Conservation (phyloP, 1,140 invertebrate genomes). For the Ectropis grisescens region DNA sequence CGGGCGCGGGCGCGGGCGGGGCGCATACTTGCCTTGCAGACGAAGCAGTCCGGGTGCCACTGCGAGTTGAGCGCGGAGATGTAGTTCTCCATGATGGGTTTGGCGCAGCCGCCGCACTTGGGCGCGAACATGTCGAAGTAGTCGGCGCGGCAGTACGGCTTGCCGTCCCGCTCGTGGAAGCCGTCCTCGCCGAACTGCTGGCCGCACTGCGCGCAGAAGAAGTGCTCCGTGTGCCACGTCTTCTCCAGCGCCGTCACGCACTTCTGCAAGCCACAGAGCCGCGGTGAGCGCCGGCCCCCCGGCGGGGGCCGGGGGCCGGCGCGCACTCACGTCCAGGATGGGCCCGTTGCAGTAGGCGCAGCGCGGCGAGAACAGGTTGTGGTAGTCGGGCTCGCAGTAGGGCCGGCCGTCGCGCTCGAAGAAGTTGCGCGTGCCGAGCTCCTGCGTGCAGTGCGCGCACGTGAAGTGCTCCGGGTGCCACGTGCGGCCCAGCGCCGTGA, state of each 20-base stretch:
- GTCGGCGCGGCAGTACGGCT: slow-evolving; percentile 94
- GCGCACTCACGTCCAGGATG: slow-evolving; percentile 95
- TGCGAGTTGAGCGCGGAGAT: slow-evolving; percentile 97
- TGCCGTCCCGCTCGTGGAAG: slow-evolving; percentile 94
- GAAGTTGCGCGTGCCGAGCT: slow-evolving; percentile 97
- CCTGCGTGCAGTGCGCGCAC: slow-evolving; percentile 96
- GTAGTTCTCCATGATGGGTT: slow-evolving; percentile 99
- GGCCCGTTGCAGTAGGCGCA: slow-evolving; percentile 99
- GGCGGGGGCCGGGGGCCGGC: too few species aligned
- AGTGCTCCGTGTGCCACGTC: slow-evolving; percentile 99
- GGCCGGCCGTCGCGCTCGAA: slow-evolving; percentile 97
- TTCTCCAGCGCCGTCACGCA: slow-evolving; percentile 98
- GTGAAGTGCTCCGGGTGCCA: slow-evolving; percentile 99
- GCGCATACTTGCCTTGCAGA: slow-evolving; percentile 92
- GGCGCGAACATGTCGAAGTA: slow-evolving; percentile 99
- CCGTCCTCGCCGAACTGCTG: slow-evolving; percentile 97
- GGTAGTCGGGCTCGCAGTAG: slow-evolving; percentile 98
- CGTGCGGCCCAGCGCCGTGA: slow-evolving; percentile 97
- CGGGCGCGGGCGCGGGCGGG: slow-evolving; percentile 1
- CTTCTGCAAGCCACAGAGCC: slow-evolving; percentile 81
- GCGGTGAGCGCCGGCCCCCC: too few species aligned
- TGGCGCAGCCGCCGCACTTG: slow-evolving; percentile 97
- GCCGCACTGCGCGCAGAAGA: slow-evolving; percentile 98
- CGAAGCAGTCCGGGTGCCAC: slow-evolving; percentile 99
- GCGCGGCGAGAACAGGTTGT: slow-evolving; percentile 97